Percentiles rank a stretch among this genome's conserved stretches.
Evolutionary conservation across 2,113 vertebrate genomes (phyloP).

Genomic region (Atrichornis clamosus): DNA sequence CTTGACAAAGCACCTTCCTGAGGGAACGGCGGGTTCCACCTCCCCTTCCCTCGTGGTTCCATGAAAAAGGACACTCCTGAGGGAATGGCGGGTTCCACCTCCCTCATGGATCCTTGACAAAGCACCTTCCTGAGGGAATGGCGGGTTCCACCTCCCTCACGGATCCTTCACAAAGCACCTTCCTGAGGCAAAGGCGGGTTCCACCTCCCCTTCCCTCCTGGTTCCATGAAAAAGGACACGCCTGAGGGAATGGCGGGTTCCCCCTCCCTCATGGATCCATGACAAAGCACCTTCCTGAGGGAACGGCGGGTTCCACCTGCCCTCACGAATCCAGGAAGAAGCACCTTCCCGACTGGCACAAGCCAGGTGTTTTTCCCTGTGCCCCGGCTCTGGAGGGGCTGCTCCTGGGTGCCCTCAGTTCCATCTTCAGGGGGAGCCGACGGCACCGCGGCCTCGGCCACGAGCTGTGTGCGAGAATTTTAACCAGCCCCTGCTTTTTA

Average conservation of each 20-base stretch:
- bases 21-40: too few relatives aligned
- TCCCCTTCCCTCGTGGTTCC: too few relatives aligned
- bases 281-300: background rate
- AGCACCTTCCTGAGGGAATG: too few relatives aligned
- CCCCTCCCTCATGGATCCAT: background rate
- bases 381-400: background rate
- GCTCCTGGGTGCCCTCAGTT: background rate
- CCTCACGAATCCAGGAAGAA: rapidly evolving
- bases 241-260: rapidly evolving
- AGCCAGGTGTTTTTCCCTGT: background rate
- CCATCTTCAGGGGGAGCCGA: slow-evolving; percentile 40
- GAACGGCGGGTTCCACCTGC: rapidly evolving
- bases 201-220: background rate
- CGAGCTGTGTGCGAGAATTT: slow-evolving; percentile 57
- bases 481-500: slow-evolving; percentile 73
- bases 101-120: too few relatives aligned
- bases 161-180: too few relatives aligned
- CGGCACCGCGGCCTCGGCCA: slow-evolving; percentile 51
- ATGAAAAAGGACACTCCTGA: background rate
- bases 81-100: background rate
- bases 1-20: background rate
- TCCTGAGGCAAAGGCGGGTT: too few relatives aligned
- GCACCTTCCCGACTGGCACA: rapidly evolving
- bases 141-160: too few relatives aligned
- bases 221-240: rapidly evolving